Base-by-base conservation (phyloP, 2,797 vertebrate genomes). In the Neomorphus geoffroyi region DNA sequence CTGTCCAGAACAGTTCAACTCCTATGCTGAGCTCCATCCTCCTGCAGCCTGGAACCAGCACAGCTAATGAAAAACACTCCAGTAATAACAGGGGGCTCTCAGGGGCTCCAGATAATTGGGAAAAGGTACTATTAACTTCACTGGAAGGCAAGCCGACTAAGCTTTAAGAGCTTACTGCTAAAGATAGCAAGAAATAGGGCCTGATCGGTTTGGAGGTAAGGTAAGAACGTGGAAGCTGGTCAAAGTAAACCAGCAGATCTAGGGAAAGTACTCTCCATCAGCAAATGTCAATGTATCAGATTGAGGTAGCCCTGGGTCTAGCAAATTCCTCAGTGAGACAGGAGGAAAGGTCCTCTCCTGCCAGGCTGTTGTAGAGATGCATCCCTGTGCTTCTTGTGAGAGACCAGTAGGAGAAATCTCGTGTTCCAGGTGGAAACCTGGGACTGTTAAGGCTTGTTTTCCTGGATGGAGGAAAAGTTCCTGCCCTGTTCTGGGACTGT, bases 1-100 rank as follows among this genome's bases (percentile, higher is more conserved):
- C 93, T 89, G 78, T 96, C 93, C 95, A 93, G 81, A 94, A 85
- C 92, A 87, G 86, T 85, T 80, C 30, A 46, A 96, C 86, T 96
- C 60, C 92, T 95, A 92, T 96, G 81, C 83, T 94, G 95, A 94
- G 91, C 90, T 90, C 86, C 50, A 48, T 93, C 46, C 57, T 96
- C 65, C 65, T 8, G 28, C 65, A 95, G 87, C 77, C 83, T 88
- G 94, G 95, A 96, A 96, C 80, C 62, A 90, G 95, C 39, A 46
- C 54, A 90, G 82, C 90, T 97, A 94, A 96, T 95, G 96, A 96
- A 95, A 96, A 97, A 83, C 89, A 90, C 86, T 94, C 93, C 93
- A 94, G 88, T 84, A 95, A 96, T 96, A 96, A 95, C 86, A 84
- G 8, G 12, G 53, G 56, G 37, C 91, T 94, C 94, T 95, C 57